These are phyloP conservation scores for Pogonophryne albipinna DNA, from an alignment of 2,797 vertebrate genomes.

Conservation along the genomic window DNA sequence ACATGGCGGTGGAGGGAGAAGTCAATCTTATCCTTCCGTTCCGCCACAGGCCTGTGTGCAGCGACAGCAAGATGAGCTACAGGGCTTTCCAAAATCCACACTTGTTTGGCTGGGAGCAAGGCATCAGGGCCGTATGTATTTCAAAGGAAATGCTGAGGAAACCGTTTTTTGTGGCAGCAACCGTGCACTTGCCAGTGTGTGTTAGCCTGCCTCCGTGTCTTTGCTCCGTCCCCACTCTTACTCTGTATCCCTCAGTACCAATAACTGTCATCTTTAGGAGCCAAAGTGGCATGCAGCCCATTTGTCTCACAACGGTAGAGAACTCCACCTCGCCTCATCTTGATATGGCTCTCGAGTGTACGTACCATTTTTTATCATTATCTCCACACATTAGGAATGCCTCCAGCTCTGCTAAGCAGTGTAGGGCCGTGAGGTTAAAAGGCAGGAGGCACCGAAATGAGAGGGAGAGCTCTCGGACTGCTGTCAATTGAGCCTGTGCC, in stretches of 20 bases:
- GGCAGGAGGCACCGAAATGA: conserved; percentile 56
- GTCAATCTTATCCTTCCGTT: conserved; percentile 76
- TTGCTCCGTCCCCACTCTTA: conserved; percentile 52
- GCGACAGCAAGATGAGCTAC: conserved; percentile 77
- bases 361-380: conserved; percentile 33
- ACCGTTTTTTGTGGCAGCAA: conserved; percentile 74
- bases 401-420: conserved; percentile 37
- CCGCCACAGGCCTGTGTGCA: conserved; percentile 68
- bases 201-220: conserved; percentile 59
- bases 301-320: conserved; percentile 33
- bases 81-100: conserved; percentile 82
- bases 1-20: conserved; percentile 68
- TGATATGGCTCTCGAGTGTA: conserved; percentile 38
- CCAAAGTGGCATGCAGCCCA: conserved; percentile 58
- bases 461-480: conserved; percentile 60
- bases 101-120: conserved; percentile 71
- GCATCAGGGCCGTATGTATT: conserved; percentile 74
- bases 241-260: conserved; percentile 67
- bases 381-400: conserved; percentile 40
- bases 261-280: conserved; percentile 79
- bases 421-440: conserved; percentile 57
- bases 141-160: conserved; percentile 84
- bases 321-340: conserved; percentile 36
- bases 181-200: conserved; percentile 73
- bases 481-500: conserved; percentile 66